Evolutionary conservation across 1,140 invertebrate species (phyloP), one percentile per base, ranked within the genome.

Genomic region (Lethrus apterus): DNA sequence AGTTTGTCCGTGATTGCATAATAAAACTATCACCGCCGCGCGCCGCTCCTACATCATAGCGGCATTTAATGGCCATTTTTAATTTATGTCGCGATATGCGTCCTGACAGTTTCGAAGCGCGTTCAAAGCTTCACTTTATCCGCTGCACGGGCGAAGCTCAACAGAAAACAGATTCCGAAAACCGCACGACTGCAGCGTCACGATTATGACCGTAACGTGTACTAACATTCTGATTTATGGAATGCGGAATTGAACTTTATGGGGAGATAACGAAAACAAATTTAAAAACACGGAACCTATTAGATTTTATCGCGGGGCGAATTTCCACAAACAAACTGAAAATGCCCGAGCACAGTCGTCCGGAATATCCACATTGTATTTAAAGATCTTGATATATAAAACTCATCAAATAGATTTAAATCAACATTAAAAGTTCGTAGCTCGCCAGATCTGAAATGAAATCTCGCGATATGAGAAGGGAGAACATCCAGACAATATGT

Each of bases 391-490:
- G 59, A 62, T 62, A 57, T 60, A 58, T 57, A 60, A 60, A 62
- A 58, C 59, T 63, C 61, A 62, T 62, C 59, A 63, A 59, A 60
- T 54, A 62, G 59, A 60, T 62, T 56, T 54, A 56, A 61, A 59
- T 61, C 60, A 60, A 55, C 59, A 61, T 63, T 63, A 63, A 60
- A 59, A 57, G 45, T 55, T n/a, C 41, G 36, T 26, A 34, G 18
- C 30, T 33, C 29, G 48, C 47, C 54, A 58, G 54, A 63, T 64
- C 62, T 64, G 52, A 64, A 64, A 64, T 64, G 60, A 53, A 61
- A 61, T 55, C 50, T 44, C 20, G 31, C 41, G 52, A 54, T 60
- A 54, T 51, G 9, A 8, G 29, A 51, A 35, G 54, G 57, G 54
- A 57, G 46, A 56, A 52, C 59, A 56, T 62, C 56, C 60, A 61